phyloP scores from a whole-genome alignment of 2,888 invertebrate genomes.

The Parnassius glacialis region DNA sequence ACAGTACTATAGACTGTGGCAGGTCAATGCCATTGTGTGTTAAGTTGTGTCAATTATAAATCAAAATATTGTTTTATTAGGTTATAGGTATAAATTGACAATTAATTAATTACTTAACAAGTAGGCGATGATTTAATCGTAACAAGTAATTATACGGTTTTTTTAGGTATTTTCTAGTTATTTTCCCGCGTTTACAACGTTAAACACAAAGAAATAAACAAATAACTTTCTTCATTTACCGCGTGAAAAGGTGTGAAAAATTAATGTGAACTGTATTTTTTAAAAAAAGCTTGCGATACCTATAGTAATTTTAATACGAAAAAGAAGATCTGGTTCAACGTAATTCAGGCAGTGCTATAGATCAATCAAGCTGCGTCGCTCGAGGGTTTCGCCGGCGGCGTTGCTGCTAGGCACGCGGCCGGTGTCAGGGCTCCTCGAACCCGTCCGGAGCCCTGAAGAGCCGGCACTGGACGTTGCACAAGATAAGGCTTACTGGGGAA shows the following conservation, averaged over 20 bases:
- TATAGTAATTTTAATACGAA: neutral
- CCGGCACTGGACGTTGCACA: conserved; percentile 75
- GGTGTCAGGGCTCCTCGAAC: conserved; percentile 74
- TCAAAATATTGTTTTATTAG: neutral
- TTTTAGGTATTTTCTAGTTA: no score
- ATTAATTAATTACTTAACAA: neutral
- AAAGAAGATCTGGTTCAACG: conserved; percentile 19
- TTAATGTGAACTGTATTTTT: neutral
- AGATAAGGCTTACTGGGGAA: conserved; percentile 77
- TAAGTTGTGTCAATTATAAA: conserved; percentile 40
- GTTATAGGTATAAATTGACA: conserved; percentile 12
- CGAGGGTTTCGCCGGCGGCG: conserved; percentile 75
- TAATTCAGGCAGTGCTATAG: conserved; percentile 8
- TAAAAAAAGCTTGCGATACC: neutral
- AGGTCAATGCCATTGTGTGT: conserved; percentile 48
- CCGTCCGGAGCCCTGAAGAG: conserved; percentile 71
- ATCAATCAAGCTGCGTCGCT: conserved; percentile 72
- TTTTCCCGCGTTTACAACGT: neutral
- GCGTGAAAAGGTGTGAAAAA: no score
- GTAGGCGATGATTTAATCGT: no score
- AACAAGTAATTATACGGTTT: no score
- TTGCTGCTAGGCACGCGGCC: conserved; percentile 81
- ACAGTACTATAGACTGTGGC: conserved; percentile 46
- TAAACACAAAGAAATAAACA: no score
- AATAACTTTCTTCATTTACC: no score